These are phyloP conservation scores for Drosophila micromelanica DNA, from an alignment of 1,140 invertebrate species.

Conservation along the genomic window DNA sequence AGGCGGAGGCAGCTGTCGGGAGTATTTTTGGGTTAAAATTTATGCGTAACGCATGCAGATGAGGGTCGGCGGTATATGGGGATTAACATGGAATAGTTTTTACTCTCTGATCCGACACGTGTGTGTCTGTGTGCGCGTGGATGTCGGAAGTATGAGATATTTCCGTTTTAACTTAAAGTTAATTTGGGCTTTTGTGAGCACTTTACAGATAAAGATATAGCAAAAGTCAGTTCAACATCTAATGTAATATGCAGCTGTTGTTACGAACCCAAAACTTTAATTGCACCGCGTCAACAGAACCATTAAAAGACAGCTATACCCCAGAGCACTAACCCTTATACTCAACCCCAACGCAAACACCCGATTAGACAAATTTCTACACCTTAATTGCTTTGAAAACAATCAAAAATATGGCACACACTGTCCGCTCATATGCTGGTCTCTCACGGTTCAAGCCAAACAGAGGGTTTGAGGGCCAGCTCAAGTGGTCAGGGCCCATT, in stretches of 20 bases:
- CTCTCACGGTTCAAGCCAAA: constrained; percentile 25
- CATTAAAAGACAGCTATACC: constrained; percentile 12
- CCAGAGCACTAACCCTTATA: background rate
- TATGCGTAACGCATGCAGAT: constrained; percentile 62
- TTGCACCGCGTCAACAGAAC: constrained; percentile 45
- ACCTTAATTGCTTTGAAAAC: constrained; percentile 58
- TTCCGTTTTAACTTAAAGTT: constrained; percentile 36
- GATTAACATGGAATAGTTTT: constrained; percentile 5
- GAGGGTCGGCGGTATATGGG: constrained; percentile 25
- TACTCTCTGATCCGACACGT: constrained; percentile 25
- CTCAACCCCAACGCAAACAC: constrained; percentile 1
- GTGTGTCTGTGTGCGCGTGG: background rate
- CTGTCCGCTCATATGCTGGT: constrained; percentile 54
- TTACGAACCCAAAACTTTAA: constrained; percentile 33
- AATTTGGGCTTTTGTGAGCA: constrained; percentile 1
- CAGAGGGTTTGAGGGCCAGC: constrained; percentile 28
- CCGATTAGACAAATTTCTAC: constrained; percentile 65
- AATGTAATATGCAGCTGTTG: constrained; percentile 36
- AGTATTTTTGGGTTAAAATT: constrained; percentile 61
- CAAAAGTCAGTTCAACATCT: background rate
- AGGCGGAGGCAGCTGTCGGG: constrained; percentile 53
- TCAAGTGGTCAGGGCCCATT: constrained; percentile 54
- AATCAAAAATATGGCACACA: constrained; percentile 50
- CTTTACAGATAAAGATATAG: background rate
- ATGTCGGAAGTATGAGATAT: constrained; percentile 8